Base-by-base conservation (phyloP, 2,113 vertebrate species). In the Emydocephalus ijimae region DNA sequence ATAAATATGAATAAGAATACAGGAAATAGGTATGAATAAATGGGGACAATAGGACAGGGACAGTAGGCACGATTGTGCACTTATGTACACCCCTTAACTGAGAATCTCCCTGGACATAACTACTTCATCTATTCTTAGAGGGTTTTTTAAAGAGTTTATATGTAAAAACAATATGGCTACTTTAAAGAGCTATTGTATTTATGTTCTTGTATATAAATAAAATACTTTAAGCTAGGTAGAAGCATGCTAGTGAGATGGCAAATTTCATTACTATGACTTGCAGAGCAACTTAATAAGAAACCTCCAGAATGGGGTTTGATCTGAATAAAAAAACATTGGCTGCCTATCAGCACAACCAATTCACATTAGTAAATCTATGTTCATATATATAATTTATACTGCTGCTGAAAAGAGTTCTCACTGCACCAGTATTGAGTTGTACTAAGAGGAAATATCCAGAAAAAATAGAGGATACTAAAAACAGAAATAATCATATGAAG, bases 321-420 rank as follows among this genome's bases (percentile, higher is more conserved):
- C 96, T 97, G 96, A 98, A 97, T 97, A 88, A 97, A 97, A 97
- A 97, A 85, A 97, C 96, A 97, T 96, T 96, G 97, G 97, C 97
- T 95, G 96, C 96, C 94, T 97, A 96, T 98, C 97, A 98, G 89
- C 95, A 93, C 95, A 95, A 94, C 95, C 96, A 97, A 98, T 98
- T 97, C 97, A 97, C 97, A 97, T 95, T 94, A 96, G 94, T 95
- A 88, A 96, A 92, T 92, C 95, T 96, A 97, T 97, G 97, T 98
- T 95, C 96, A 97, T 97, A 93, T 96, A 95, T 94, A 95, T 96
- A 96, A 98, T 96, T 97, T 97, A 97, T 97, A 94, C 96, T 95
- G 92, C 92, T 93, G 87, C 94, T 96, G 92, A 93, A 95, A 93
- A 94, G 91, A 92, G 94, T 94, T 94, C 96, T 97, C 93, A 95